phyloP scores from a whole-genome alignment of 2,888 invertebrate genomes.

The Malacosoma neustria region DNA sequence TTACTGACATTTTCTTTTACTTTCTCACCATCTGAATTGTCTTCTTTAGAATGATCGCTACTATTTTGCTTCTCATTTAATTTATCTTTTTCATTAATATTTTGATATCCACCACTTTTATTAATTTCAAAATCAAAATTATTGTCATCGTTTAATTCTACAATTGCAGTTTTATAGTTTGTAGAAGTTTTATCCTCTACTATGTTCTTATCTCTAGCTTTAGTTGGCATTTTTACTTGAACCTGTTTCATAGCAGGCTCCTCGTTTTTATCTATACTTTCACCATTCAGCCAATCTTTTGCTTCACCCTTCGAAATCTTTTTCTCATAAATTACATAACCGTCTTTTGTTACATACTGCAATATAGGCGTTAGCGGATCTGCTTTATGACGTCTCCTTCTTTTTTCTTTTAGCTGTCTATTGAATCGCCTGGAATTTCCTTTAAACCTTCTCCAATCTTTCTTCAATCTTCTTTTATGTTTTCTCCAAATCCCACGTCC shows the following conservation, averaged over 20 bases:
- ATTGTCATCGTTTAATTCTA: background rate
- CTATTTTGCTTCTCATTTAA: background rate
- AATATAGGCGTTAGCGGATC: slow-evolving; percentile 47
- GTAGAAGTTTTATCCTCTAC: slow-evolving; percentile 1
- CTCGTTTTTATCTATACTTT: slow-evolving; percentile 5
- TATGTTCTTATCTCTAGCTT: slow-evolving; percentile 5
- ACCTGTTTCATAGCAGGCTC: slow-evolving; percentile 12
- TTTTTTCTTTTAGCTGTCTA: slow-evolving; percentile 16
- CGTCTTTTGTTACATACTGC: slow-evolving; percentile 61
- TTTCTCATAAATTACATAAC: slow-evolving; percentile 60
- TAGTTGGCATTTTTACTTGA: slow-evolving; percentile 1
- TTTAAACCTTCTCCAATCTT: slow-evolving; percentile 15
- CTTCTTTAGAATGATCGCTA: background rate
- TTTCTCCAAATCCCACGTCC: slow-evolving; percentile 32
- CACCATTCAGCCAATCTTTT: slow-evolving; percentile 38
- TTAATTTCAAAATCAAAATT: background rate
- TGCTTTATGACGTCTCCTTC: slow-evolving; percentile 19
- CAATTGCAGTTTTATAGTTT: background rate
- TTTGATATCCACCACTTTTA: slow-evolving; percentile 2
- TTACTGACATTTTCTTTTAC: slow-evolving; percentile 5
- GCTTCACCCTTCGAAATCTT: slow-evolving; percentile 51
- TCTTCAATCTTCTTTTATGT: slow-evolving; percentile 14
- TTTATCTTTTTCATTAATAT: slow-evolving; percentile 6
- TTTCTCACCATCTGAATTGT: slow-evolving; percentile 3
- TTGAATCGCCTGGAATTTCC: slow-evolving; percentile 14